Evolutionary conservation across 2,797 vertebrate species (phyloP), one percentile per base, ranked within the genome.

Genomic region (Acipenser oxyrinchus): DNA sequence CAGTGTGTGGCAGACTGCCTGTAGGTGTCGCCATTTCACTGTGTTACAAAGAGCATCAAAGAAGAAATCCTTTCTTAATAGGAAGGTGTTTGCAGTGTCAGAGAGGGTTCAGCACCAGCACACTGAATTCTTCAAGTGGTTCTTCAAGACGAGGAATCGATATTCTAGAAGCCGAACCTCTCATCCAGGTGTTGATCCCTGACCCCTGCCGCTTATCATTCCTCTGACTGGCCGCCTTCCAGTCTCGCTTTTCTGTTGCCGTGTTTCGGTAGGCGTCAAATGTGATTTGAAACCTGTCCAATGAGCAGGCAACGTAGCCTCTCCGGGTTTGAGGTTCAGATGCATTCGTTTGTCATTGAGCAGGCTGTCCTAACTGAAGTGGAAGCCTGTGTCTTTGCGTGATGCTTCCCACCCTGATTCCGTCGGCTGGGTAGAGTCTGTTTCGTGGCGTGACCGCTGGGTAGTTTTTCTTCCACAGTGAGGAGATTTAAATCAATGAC

Each of bases 341-440:
- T 11, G 55, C 55, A 23, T 13, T 58, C 11, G 12, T 9, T 58
- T 6, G 55, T 58, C 6, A 11, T 12, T 58, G 6, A 58, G 6
- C 12, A 13, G 55, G 55, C 55, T 58, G 6, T 10, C 4, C 12
- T 11, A 58, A 11, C 69, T 70, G 55, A 58, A 18, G 11, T 23
- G 60, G 3, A 6, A 23, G 18, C 37, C 8, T 15, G 15, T 18
- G 6, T 49, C 18, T 71, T 52, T 55, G 64, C 71, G 65, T 23
- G 62, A 60, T 49, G 10, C 6, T 58, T 62, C 79, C 72, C 79
- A 78, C 72, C 73, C 73, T 57, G 5, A 66, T 48, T 66, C 70
- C 63, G 64, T 60, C 71, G 63, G 62, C 10, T 70, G 61, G 53
- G 64, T 70, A 58, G 64, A 12, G 62, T 64, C 73, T 64, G 51